A percentile compares a stretch with the other conserved stretches of the same genome.
phyloP scores from a whole-genome alignment of 2,113 vertebrate species.

The Anser cygnoides region DNA sequence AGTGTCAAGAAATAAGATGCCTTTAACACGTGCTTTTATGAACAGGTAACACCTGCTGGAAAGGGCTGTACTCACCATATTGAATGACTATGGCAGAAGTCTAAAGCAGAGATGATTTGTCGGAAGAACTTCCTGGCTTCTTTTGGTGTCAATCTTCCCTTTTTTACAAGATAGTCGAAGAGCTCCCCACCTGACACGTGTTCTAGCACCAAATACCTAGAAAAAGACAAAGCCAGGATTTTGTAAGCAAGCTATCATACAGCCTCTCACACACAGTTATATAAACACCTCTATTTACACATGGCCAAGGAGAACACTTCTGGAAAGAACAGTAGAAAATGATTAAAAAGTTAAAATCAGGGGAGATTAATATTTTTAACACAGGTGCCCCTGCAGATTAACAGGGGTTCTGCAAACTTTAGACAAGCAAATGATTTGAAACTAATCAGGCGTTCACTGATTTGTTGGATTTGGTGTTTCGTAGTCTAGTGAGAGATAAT shows the following conservation, averaged over 20 bases:
- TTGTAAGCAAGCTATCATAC: neutral
- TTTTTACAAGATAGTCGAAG: constrained; percentile 99
- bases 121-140: constrained; percentile 98
- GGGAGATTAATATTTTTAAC: neutral
- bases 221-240: constrained; percentile 23
- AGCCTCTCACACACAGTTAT: neutral
- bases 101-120: constrained; percentile 98
- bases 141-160: constrained; percentile 97
- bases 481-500: neutral
- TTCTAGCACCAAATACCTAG: constrained; percentile 97
- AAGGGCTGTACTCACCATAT: constrained; percentile 88
- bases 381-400: neutral
- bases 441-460: neutral
- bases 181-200: constrained; percentile 98
- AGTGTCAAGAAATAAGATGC: neutral
- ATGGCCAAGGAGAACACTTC: neutral
- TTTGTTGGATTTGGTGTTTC: neutral
- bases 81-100: constrained; percentile 99
- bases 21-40: neutral
- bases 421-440: neutral
- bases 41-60: neutral
- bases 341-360: neutral
- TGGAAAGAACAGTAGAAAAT: neutral
- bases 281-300: neutral
- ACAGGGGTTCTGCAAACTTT: neutral